Evolutionary conservation across 2,797 vertebrate species (phyloP).

Genomic region (Lacerta agilis): DNA sequence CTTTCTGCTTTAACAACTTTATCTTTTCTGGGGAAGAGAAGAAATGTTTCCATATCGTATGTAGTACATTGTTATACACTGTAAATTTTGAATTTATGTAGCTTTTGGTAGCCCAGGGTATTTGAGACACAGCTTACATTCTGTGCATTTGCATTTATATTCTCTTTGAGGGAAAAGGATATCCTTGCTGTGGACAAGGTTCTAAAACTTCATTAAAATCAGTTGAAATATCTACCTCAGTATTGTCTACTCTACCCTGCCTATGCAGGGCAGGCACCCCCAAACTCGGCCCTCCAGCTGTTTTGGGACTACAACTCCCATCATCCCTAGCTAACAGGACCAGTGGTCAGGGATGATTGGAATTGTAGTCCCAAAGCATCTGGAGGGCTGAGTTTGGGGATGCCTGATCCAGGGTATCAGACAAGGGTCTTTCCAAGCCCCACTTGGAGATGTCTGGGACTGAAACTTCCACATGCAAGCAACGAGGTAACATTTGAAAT

Average conservation of each 20-base stretch:
- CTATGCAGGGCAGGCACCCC: no score
- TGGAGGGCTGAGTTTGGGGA: no score
- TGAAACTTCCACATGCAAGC: no score
- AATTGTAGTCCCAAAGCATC: no score
- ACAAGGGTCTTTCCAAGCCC: no score
- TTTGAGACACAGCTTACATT: neutral
- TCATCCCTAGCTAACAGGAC: no score
- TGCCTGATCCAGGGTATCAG: no score
- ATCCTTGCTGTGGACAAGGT: neutral
- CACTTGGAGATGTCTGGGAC: neutral
- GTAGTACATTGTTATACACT: neutral
- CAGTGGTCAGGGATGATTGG: no score
- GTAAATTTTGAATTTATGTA: neutral
- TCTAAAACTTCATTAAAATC: neutral
- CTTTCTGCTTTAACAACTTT: slow-evolving; percentile 66
- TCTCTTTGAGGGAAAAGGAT: neutral
- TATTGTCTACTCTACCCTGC: neutral
- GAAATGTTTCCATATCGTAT: slow-evolving; percentile 35
- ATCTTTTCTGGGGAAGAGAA: slow-evolving; percentile 62
- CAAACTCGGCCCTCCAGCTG: no score
- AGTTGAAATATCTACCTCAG: neutral
- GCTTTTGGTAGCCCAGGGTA: slow-evolving; percentile 15
- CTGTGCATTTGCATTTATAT: neutral
- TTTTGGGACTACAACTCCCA: no score
- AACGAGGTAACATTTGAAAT: no score